Evolutionary conservation across 2,113 vertebrate genomes (phyloP).

Genomic region (Rhea pennata): DNA sequence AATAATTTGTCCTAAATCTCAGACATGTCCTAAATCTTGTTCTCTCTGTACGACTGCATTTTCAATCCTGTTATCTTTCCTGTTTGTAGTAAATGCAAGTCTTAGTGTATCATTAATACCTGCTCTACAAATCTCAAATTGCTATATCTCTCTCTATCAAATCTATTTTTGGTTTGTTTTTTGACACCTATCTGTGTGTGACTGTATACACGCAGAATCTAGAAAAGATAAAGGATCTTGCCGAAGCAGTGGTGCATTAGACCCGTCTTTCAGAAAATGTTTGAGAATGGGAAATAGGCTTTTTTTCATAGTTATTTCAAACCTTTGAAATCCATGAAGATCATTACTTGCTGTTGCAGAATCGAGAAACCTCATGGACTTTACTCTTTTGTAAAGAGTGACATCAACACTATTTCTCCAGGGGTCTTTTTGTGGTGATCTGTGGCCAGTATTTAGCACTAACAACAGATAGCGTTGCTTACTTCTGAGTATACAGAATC

Average conservation of each 20-base stretch:
- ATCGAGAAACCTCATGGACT: neutral
- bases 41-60: neutral
- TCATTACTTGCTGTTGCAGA: neutral
- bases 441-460: neutral
- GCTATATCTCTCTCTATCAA: neutral
- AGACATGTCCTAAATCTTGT: neutral
- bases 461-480: neutral
- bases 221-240: neutral
- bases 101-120: neutral
- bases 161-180: neutral
- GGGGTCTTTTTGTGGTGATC: neutral
- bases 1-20: slow-evolving; percentile 7
- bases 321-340: neutral
- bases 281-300: neutral
- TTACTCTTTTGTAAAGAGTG: neutral
- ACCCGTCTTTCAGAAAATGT: neutral
- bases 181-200: neutral
- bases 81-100: neutral
- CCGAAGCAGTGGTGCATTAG: neutral
- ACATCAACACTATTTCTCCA: neutral
- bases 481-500: neutral
- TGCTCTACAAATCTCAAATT: neutral
- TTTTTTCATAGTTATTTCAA: neutral
- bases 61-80: neutral
- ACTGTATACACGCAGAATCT: neutral